Base-by-base conservation (phyloP, 1,140 invertebrate genomes). In the Grapholita molesta region DNA sequence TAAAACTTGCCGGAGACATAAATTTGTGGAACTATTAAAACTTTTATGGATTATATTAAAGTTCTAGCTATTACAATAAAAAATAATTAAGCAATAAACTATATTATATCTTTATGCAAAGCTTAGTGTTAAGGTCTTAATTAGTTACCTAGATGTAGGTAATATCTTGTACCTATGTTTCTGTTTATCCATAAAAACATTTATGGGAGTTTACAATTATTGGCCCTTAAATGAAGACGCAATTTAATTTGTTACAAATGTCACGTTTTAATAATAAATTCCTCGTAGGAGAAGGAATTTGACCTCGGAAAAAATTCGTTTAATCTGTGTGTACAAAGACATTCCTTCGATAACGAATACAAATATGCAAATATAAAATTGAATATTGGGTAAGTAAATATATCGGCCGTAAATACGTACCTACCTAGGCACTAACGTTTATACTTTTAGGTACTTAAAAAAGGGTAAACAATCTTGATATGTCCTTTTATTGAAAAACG, bases 21-120 rank as follows among this genome's bases (percentile, higher is more conserved):
- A 61, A 32, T 61, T 32, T 61, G 55, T 8, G 55, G 55, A 61
- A 61, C 55, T 61, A 61, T 61, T 61, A 61, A 61, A 61, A 52
- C 12, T 61, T 61, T 32, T 32, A 61, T 32, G n/a, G 55, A 28
- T 15, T 0, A 28, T 61, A 32, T 61, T 28, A 15, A 4, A 61
- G 28, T 61, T 61, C 55, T 25, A 61, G 55, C 3, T 25, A 61
- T 30, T 32, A 8, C 24, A 61, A 30, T 61, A 28, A 32, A 61
- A 57, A 53, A 57, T 57, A 25, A 57, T 1, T 18, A 48, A n/a
- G 18, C 42, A 21, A 48, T 48, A 48, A 48, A 48, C 6, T 48
- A 48, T 21, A 48, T 48, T 21, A 48, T 48, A 48, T 48, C 21
- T 21, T 8, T 48, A 48, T 21, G 6, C 21, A 48, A 48, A 18